Evolutionary conservation across 2,113 vertebrate species (phyloP), one percentile per base, ranked within the genome.

Genomic region (Lasiurus cinereus): DNA sequence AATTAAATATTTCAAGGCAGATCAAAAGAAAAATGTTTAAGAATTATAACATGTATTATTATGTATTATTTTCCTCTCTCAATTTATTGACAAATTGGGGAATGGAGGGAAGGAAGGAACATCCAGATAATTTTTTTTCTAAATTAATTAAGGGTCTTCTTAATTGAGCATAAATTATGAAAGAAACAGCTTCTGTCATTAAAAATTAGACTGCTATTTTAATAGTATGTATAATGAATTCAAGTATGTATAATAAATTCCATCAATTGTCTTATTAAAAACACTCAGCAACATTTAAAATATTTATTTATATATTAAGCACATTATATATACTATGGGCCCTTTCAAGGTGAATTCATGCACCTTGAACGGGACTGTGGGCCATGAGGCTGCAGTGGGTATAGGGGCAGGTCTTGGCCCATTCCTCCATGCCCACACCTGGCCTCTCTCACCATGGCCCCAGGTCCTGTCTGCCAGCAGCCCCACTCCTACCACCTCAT

Each of bases 91-190:
- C 48, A 64, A 77, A 78, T 16, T 85, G 15, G 27, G 24, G 13
- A 62, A 64, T 56, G 18, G 9, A 13, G 29, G 54, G 10, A 24
- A 91, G 43, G 33, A 36, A 78, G 11, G 8, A 79, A 70, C n/a
- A 33, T 56, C 43, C 56, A 70, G 24, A 74, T 88, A 15, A 21
- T 50, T 94, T 72, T 36, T 76, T 64, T 66, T 13, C 62, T 31
- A 88, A 94, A 91, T 50, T 89, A 36, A 36, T 64, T 74, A 72
- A 93, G 52, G 64, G 67, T 86, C 36, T 73, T 91, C 64, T 70
- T 91, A 91, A 93, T 70, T 93, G 67, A 91, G 43, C 43, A 79
- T 50, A n/a, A 76, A 88, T 94, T 88, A 88, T 50, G 39, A 54
- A 93, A 93, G 87, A 93, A 87, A 88, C n/a, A 83, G 29, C 52